Base-by-base conservation (phyloP, 2,113 vertebrate species). In the Sinocyclocheilus rhinocerous region DNA sequence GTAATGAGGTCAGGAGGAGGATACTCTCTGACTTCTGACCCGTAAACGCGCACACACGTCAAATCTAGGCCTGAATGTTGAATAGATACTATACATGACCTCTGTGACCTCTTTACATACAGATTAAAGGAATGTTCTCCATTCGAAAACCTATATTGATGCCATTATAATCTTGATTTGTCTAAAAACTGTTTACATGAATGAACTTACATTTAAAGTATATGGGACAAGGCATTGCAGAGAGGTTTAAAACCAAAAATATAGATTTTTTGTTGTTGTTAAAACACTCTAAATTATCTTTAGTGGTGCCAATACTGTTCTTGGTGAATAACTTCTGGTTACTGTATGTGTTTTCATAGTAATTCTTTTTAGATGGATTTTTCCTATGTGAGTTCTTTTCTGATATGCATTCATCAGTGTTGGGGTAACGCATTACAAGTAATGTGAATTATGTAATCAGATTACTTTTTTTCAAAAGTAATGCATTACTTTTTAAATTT, bases 1-100 rank as follows among this genome's bases (percentile, higher is more conserved):
- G 84, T 88, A 86, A 86, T 88, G 86, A 89, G 88, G 84, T 87
- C 48, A 85, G 45, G 24, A 52, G 45, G 16, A 55, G 75, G 45
- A 9, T 69, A 59, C 65, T 50, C 42, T 84, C 55, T 61, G 77
- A 61, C 77, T 80, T 18, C 55, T 80, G 59, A 81, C 59, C 36
- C 59, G 8, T 48, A 7, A 63, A 61, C 12, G 18, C 29, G 2
- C 24, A 50, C 33, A 16, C 15, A 33, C 4, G 4, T 20, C n/a
- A 29, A 10, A 29, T 81, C 39, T 5, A 48, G 39, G 4, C 12
- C 59, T 65, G n/a, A 48, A 81, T 81, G n/a, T 48, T 81, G 13
- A 29, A 61, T 26, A 22, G 29, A 29, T 33, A 39, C 36, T 22
- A 15, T 15, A 3, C 13, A 48, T 45, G 11, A 48, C 12, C 5